phyloP scores from a whole-genome alignment of 2,888 invertebrate species.

The Blera fallax region DNA sequence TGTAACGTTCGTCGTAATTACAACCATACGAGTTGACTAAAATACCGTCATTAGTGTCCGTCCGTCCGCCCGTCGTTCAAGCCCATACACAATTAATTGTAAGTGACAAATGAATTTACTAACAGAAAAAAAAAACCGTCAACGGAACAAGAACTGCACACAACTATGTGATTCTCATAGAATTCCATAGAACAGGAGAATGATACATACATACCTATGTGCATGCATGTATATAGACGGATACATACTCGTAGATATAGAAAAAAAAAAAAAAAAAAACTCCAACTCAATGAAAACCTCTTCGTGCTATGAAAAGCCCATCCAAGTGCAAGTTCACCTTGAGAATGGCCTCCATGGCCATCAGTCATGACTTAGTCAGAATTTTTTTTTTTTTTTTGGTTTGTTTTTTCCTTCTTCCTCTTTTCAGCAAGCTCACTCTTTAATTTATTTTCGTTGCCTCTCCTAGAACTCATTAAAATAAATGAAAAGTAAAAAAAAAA shows the following conservation, averaged over 20 bases:
- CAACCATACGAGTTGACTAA: background rate
- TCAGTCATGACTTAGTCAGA: constrained; percentile 48
- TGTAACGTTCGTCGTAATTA: background rate
- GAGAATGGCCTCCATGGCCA: constrained; percentile 61
- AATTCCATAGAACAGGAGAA: constrained; percentile 4
- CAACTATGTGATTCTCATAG: background rate
- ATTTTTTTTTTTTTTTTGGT: constrained; percentile 7
- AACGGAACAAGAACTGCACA: constrained; percentile 5
- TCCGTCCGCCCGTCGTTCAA: constrained; percentile 6
- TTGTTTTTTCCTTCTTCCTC: constrained; percentile 4
- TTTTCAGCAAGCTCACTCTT: background rate
- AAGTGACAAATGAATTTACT: constrained; percentile 48
- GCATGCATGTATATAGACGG: no score
- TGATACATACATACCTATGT: no score
- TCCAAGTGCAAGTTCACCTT: constrained; percentile 67
- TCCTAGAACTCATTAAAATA: constrained; percentile 61
- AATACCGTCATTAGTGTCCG: constrained; percentile 43
- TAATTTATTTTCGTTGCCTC: constrained; percentile 14
- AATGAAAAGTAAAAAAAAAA: constrained; percentile 54
- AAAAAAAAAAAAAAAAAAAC: background rate
- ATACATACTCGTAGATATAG: background rate
- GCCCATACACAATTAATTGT: constrained; percentile 47
- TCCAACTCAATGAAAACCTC: constrained; percentile 28
- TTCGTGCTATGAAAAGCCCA: constrained; percentile 17
- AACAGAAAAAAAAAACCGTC: background rate